These are phyloP conservation scores for Epirrhoe alternata DNA, from an alignment of 2,888 invertebrate species.

Conservation along the genomic window DNA sequence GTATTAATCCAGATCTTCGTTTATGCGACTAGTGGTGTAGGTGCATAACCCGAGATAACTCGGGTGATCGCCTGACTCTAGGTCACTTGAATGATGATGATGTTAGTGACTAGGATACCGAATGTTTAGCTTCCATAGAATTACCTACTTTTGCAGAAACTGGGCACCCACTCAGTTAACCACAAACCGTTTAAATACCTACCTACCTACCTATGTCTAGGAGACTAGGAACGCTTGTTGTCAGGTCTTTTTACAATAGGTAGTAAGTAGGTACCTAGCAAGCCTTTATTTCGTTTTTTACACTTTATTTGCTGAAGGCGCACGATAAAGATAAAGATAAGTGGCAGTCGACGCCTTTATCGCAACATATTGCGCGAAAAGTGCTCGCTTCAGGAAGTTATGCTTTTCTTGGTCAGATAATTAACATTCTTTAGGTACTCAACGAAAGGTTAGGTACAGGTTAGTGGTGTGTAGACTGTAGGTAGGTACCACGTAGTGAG, in stretches of 20 bases:
- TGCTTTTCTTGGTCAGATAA: slow-evolving; percentile 32
- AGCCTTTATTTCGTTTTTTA: slow-evolving; percentile 80
- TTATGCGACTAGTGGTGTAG: too few species aligned
- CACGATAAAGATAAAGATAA: slow-evolving; percentile 81
- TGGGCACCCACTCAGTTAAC: background rate
- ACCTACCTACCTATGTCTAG: slow-evolving; percentile 31
- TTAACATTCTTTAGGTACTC: slow-evolving; percentile 7
- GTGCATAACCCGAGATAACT: too few species aligned
- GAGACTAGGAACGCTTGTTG: slow-evolving; percentile 26
- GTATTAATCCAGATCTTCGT: too few species aligned
- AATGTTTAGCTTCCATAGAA: too few species aligned
- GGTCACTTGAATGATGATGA: too few species aligned
- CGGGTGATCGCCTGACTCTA: too few species aligned
- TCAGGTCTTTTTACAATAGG: slow-evolving; percentile 61
- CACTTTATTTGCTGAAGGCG: slow-evolving; percentile 82
- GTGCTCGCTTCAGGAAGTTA: slow-evolving; percentile 68
- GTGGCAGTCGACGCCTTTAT: slow-evolving; percentile 76
- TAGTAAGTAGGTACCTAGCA: slow-evolving; percentile 47
- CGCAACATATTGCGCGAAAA: slow-evolving; percentile 74
- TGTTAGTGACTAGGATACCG: too few species aligned
- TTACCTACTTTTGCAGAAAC: background rate
- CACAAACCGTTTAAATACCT: slow-evolving; percentile 5
- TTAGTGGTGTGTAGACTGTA: slow-evolving; percentile 15
- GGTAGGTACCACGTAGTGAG: slow-evolving; percentile 20
- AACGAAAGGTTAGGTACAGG: slow-evolving; percentile 24